A percentile compares a stretch with the other conserved stretches of the same genome.
These are phyloP conservation scores for Pangasius macronema DNA, from an alignment of 2,797 vertebrate species.

Conservation along the genomic window DNA sequence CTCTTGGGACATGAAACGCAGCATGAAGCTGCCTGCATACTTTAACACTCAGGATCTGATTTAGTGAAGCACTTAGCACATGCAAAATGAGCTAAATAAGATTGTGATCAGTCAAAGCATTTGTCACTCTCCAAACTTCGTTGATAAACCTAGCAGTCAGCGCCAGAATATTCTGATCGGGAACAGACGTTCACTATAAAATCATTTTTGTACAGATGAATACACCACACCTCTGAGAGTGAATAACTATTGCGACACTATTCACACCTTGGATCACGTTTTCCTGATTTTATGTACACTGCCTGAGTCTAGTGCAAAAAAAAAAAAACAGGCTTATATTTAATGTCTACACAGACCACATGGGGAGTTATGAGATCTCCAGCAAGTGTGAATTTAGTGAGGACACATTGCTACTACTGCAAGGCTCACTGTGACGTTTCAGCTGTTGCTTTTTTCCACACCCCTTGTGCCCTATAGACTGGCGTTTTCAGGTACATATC, in stretches of 20 bases:
- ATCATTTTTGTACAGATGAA: background rate
- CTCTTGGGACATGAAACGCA: constrained; percentile 8
- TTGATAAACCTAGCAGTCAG: background rate
- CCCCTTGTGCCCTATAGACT: constrained; percentile 5
- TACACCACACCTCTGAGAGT: background rate
- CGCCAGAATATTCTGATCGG: background rate
- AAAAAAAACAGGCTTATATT: constrained; percentile 64
- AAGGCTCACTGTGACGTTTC: constrained; percentile 65
- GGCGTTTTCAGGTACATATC: constrained; percentile 41
- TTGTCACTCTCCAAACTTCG: background rate
- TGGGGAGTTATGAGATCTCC: constrained; percentile 76
- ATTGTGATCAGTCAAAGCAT: background rate
- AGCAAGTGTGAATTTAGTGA: constrained; percentile 73
- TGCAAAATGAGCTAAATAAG: background rate
- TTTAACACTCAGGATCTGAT: constrained; percentile 21
- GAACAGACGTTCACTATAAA: background rate
- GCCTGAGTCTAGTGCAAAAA: background rate
- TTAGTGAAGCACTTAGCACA: constrained; percentile 17
- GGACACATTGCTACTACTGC: constrained; percentile 68
- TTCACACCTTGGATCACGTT: constrained; percentile 35
- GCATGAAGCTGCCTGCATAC: constrained; percentile 16
- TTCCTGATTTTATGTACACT: constrained; percentile 25
- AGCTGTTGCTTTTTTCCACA: constrained; percentile 1
- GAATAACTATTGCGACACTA: background rate
- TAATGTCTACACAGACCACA: constrained; percentile 70